phyloP scores from a whole-genome alignment of 2,797 vertebrate species.

The Coregonus suidteri region DNA sequence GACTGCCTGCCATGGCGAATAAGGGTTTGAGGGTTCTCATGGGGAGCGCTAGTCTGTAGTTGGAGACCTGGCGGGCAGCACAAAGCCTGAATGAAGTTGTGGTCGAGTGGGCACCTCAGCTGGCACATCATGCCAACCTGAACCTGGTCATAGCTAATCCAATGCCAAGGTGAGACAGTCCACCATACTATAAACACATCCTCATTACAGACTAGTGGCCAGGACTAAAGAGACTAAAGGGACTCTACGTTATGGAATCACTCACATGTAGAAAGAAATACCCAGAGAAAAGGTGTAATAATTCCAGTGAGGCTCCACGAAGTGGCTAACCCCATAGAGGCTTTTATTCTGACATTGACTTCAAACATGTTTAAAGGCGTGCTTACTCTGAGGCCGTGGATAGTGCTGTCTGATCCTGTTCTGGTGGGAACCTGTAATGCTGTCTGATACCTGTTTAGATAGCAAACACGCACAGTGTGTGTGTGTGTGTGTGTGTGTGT shows the following conservation, averaged over 20 bases:
- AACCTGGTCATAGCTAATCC: not conserved
- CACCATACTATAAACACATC: conserved; percentile 32
- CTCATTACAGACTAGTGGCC: conserved; percentile 38
- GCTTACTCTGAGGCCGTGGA: conserved; percentile 66
- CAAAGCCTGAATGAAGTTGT: conserved; percentile 14
- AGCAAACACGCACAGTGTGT: conserved; percentile 51
- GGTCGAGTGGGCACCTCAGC: conserved; percentile 54
- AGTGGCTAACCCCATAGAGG: not conserved
- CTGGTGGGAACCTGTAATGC: conserved; percentile 74
- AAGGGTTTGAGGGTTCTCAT: conserved; percentile 15
- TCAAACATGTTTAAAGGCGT: conserved; percentile 30
- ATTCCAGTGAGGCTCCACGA: not conserved
- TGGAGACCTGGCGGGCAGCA: conserved; percentile 45
- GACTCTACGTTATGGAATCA: conserved; percentile 16
- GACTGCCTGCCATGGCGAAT: not conserved
- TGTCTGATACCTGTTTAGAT: conserved; percentile 71
- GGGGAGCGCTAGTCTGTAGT: conserved; percentile 24
- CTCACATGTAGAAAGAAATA: not conserved
- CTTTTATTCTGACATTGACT: conserved; percentile 42
- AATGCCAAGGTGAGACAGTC: not conserved
- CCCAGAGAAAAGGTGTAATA: not conserved
- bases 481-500: not conserved
- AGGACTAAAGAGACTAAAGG: conserved; percentile 24
- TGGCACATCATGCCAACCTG: conserved; percentile 37
- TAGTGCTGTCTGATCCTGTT: conserved; percentile 67